Evolutionary conservation across 2,888 invertebrate species (phyloP), one percentile per base, ranked within the genome.

Genomic region (Frankliniella fusca): DNA sequence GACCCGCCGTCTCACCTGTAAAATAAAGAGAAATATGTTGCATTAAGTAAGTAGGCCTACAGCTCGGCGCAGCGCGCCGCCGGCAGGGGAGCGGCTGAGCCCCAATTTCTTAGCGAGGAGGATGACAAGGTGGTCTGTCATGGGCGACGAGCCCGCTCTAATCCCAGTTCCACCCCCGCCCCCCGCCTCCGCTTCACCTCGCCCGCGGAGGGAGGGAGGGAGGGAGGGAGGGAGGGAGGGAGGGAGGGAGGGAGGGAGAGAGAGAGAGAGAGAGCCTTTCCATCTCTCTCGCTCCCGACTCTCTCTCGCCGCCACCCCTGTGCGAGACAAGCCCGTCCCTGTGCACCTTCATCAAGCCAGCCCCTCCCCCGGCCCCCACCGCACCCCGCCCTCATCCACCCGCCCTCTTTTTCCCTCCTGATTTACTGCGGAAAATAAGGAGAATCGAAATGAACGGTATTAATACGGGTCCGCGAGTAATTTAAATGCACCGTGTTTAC

Each of bases 281-380:
- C 5, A 2, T 38, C 38, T 38, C 38, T 38, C 38, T 38, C 38
- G 38, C 38, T 38, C 38, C 38, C 38, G 38, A 5, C 54, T 54
- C 54, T 54, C 20, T 54, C 54, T 11, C 18, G 7, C 54, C 54
- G 12, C 15, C 54, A 20, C 54, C 20, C 54, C 54, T 38, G 38
- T 38, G 38, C 54, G 18, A 54, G 54, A 54, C 54, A 20, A 54
- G 54, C 54, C 54, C 5, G 54, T 54, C 54, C 54, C 54, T 20
- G 15, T 27, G 70, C 70, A 76, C 70, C 70, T 76, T 76, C 70
- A 76, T 76, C 70, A 76, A 76, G 70, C 61, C 61, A 61, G 61
- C 12, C 18, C 20, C 61, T 18, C 18, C 61, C 18, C 61, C 20
- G 61, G 10, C 61, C n/a, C 20, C 61, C 61, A 7, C 61, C 18